Conservation (phyloP, 2,888 invertebrate genomes). For the Piscicola geometra region DNA sequence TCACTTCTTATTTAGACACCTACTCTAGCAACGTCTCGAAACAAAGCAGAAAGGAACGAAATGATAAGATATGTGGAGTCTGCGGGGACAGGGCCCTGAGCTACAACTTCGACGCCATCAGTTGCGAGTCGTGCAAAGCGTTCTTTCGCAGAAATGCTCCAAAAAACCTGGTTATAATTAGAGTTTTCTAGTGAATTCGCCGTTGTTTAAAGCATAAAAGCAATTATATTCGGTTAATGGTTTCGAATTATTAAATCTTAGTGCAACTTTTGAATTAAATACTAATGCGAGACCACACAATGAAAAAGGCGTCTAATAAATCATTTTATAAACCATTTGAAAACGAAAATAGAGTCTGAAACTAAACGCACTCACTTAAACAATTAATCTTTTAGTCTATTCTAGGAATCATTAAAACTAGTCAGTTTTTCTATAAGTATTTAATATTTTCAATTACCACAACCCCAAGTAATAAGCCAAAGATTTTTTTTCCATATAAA, state of each 20-base stretch:
- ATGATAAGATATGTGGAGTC: slow-evolving; percentile 56
- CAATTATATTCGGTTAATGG: neutral
- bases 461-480: too few species aligned
- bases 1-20: neutral
- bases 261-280: too few species aligned
- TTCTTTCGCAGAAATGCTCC: slow-evolving; percentile 57
- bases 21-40: neutral
- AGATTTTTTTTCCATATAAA: too few species aligned
- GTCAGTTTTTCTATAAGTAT: too few species aligned
- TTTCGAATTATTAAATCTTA: too few species aligned
- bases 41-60: slow-evolving; percentile 50
- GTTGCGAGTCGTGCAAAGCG: slow-evolving; percentile 56
- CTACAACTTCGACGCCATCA: slow-evolving; percentile 57
- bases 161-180: slow-evolving; percentile 52
- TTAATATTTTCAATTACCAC: too few species aligned
- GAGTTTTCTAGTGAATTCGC: neutral
- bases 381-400: too few species aligned
- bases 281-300: too few species aligned
- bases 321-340: too few species aligned
- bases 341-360: neutral
- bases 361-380: neutral
- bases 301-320: too few species aligned
- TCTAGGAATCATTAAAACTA: too few species aligned
- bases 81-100: slow-evolving; percentile 56
- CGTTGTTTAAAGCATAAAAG: neutral